These are phyloP conservation scores for Ectobius pallidus DNA, from an alignment of 2,888 invertebrate genomes.

Conservation along the genomic window DNA sequence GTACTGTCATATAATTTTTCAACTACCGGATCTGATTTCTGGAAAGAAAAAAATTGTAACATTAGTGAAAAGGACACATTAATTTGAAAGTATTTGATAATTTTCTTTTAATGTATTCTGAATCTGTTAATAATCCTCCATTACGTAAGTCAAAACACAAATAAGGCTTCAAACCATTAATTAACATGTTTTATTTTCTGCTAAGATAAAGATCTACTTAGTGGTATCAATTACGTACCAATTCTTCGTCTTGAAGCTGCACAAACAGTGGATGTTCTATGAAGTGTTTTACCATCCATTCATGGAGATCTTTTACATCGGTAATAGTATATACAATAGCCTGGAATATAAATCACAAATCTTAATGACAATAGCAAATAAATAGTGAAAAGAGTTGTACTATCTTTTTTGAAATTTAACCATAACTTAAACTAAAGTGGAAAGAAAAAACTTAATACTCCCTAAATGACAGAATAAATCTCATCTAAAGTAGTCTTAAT, in stretches of 20 bases:
- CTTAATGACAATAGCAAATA: too few relatives aligned
- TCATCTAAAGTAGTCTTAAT: too few relatives aligned
- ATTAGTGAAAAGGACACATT: neutral
- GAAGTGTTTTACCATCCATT: conserved; percentile 97
- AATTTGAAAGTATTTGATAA: conserved; percentile 29
- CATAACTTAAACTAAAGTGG: neutral
- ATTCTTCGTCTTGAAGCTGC: conserved; percentile 71
- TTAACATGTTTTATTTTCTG: too few relatives aligned
- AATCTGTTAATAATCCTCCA: too few relatives aligned
- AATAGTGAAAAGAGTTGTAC: too few relatives aligned
- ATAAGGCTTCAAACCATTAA: too few relatives aligned
- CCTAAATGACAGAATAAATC: too few relatives aligned
- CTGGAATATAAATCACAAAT: conserved; percentile 56
- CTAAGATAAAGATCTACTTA: too few relatives aligned
- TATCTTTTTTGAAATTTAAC: conserved; percentile 2
- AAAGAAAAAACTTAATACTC: neutral
- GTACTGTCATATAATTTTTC: conserved; percentile 89
- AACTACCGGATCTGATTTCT: conserved; percentile 85
- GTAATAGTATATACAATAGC: conserved; percentile 95
- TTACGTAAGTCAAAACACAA: too few relatives aligned
- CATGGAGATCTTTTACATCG: conserved; percentile 95
- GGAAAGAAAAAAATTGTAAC: conserved; percentile 46
- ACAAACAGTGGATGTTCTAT: conserved; percentile 88
- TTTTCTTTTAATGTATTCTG: neutral
- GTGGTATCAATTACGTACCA: conserved; percentile 74